phyloP scores from a whole-genome alignment of 2,113 vertebrate genomes.

The Meriones unguiculatus region DNA sequence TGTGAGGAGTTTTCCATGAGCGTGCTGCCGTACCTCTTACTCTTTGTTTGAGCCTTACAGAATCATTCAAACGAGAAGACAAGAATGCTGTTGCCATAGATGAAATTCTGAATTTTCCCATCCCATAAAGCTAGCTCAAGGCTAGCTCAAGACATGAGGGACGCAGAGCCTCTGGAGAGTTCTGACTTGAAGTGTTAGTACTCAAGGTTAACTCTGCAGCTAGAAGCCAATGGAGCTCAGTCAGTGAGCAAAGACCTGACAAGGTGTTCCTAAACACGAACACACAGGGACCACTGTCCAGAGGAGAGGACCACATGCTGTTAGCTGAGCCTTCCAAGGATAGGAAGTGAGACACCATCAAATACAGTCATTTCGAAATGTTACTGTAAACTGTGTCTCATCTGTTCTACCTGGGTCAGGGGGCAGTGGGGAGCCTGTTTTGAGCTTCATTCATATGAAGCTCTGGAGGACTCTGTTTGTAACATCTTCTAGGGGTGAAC shows the following conservation, averaged over 20 bases:
- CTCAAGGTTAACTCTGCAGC: neutral
- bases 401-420: too few species aligned
- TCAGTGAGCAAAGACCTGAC: neutral
- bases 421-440: neutral
- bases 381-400: accelerated
- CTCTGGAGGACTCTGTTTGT: too few species aligned
- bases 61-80: neutral
- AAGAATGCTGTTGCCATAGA: accelerated
- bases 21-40: too few species aligned
- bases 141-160: neutral
- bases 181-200: neutral
- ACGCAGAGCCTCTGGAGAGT: neutral
- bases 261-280: neutral
- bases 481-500: accelerated
- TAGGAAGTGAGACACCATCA: accelerated
- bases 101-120: neutral
- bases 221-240: accelerated
- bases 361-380: neutral
- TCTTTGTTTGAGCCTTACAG: neutral
- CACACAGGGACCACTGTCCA: too few species aligned
- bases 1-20: neutral
- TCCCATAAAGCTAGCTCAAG: neutral
- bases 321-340: neutral
- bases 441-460: accelerated
- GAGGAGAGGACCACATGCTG: accelerated